phyloP scores from a whole-genome alignment of 1,140 invertebrate genomes.

The Scaptomyza montana region DNA sequence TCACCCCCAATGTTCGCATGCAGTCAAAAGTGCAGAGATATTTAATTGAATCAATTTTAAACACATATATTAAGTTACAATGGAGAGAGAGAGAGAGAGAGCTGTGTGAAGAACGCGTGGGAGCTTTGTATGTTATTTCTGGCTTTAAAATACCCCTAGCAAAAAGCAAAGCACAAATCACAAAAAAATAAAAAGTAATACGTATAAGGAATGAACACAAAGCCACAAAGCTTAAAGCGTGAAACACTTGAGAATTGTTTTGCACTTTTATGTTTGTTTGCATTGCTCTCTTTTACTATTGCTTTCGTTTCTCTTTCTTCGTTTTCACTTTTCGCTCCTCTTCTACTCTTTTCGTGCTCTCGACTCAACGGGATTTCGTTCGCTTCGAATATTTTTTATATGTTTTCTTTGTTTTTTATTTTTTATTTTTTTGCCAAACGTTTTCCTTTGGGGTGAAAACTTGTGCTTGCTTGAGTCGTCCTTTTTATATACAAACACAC shows the following conservation, averaged over 20 bases:
- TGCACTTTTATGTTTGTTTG: constrained; percentile 65
- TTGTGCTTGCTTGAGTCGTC: constrained; percentile 16
- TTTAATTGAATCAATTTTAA: constrained; percentile 71
- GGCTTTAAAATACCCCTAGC: neutral
- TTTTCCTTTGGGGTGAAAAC: constrained; percentile 29
- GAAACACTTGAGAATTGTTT: constrained; percentile 79
- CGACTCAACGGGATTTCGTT: constrained; percentile 47
- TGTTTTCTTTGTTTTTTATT: constrained; percentile 1
- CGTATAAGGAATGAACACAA: constrained; percentile 33
- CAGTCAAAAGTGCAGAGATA: neutral
- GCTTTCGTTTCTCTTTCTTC: constrained; percentile 16
- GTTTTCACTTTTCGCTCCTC: constrained; percentile 4
- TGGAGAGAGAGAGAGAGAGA: constrained; percentile 2
- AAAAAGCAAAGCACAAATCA: constrained; percentile 38
- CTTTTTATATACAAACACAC: constrained; percentile 4
- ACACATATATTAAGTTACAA: constrained; percentile 55
- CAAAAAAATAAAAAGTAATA: constrained; percentile 19
- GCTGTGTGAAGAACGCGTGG: constrained; percentile 41
- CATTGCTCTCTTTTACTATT: neutral
- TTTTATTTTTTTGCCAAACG: constrained; percentile 17
- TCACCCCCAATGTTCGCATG: constrained; percentile 2
- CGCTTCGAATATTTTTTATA: constrained; percentile 21
- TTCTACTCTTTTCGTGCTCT: constrained; percentile 36
- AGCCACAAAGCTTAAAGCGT: constrained; percentile 72
- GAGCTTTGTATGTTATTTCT: constrained; percentile 43